phyloP scores from a whole-genome alignment of 2,797 vertebrate genomes.

The Leuciscus waleckii region DNA sequence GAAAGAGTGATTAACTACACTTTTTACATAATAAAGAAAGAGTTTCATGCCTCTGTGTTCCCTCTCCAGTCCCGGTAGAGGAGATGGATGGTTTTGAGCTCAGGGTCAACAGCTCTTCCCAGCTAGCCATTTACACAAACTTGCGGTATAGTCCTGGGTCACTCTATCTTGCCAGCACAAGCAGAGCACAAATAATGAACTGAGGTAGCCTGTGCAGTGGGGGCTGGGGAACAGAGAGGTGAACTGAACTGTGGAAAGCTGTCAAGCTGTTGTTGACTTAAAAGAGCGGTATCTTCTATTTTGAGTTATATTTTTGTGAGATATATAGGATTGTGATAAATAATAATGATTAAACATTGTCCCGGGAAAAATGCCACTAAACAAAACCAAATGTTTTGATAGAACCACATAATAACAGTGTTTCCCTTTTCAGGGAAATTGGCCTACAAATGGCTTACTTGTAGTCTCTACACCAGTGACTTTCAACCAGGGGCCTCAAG shows the following conservation, averaged over 20 bases:
- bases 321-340: not conserved
- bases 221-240: slow-evolving; percentile 6
- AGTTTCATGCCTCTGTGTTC: slow-evolving; percentile 18
- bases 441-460: not conserved
- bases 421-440: not conserved
- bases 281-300: not conserved
- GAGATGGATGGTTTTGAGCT: slow-evolving; percentile 52
- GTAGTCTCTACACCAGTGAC: not conserved
- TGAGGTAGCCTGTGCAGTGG: slow-evolving; percentile 19
- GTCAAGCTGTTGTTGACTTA: not conserved
- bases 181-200: slow-evolving; percentile 51
- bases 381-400: not conserved
- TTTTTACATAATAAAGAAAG: slow-evolving; percentile 8
- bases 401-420: not conserved
- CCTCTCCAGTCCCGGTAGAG: not conserved
- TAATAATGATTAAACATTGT: not conserved
- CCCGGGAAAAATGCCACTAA: not conserved
- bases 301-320: not conserved
- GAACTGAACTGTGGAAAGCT: slow-evolving; percentile 30
- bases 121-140: slow-evolving; percentile 21
- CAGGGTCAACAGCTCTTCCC: slow-evolving; percentile 39
- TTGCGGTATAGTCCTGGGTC: not conserved
- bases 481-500: not conserved
- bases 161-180: slow-evolving; percentile 44
- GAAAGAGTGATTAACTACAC: slow-evolving; percentile 27